phyloP scores from a whole-genome alignment of 2,113 vertebrate species.

The Tupaia tana region DNA sequence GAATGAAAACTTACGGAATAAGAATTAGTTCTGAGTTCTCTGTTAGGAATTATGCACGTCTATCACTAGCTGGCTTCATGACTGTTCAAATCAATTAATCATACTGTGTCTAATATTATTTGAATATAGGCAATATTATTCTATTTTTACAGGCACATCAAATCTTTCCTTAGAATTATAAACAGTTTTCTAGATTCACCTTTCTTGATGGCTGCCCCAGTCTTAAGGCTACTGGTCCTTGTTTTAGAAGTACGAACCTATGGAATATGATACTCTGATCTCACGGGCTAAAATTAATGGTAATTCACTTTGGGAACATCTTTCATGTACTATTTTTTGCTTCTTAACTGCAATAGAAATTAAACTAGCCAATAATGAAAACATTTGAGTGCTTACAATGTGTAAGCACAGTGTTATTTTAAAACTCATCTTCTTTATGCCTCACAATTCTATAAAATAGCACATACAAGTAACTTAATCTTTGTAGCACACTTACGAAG shows the following conservation, averaged over 20 bases:
- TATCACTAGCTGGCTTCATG: constrained; percentile 13
- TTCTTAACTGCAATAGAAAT: neutral
- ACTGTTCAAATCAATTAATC: constrained; percentile 46
- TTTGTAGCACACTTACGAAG: neutral
- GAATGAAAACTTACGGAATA: constrained; percentile 24
- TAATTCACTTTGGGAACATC: neutral
- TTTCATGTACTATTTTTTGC: neutral
- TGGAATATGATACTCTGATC: neutral
- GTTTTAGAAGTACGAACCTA: neutral
- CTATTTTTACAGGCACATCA: neutral
- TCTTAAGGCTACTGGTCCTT: neutral
- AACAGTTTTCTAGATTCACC: neutral
- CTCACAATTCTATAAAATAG: neutral
- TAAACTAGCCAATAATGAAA: neutral
- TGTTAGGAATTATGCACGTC: neutral
- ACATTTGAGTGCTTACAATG: neutral
- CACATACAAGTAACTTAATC: neutral
- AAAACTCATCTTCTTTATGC: neutral
- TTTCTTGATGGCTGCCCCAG: neutral
- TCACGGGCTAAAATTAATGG: constrained; percentile 6
- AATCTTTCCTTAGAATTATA: constrained; percentile 8
- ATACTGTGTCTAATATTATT: constrained; percentile 22
- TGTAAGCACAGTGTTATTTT: neutral
- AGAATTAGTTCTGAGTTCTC: neutral
- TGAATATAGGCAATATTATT: constrained; percentile 39